A percentile compares a stretch with the other conserved stretches of the same genome.
phyloP scores from a whole-genome alignment of 2,888 invertebrate genomes.

The Synergus laeviventris region DNA sequence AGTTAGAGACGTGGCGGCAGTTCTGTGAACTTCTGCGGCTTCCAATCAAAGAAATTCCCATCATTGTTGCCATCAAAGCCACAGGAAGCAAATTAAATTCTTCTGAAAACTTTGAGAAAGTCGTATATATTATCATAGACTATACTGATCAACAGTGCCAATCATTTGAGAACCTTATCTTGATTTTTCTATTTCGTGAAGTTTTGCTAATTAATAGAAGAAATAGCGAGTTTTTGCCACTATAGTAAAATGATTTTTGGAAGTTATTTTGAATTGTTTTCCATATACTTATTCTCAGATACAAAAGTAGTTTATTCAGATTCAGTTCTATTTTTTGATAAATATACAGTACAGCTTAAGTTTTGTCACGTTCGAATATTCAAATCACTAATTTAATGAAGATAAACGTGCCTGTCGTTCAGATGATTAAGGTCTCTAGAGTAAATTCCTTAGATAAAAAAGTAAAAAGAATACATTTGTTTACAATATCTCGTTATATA shows the following conservation, averaged over 20 bases:
- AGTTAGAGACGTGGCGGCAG: neutral
- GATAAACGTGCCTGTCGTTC: neutral
- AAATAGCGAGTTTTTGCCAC: neutral
- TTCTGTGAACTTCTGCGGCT: neutral
- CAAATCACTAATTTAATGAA: neutral
- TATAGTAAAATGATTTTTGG: neutral
- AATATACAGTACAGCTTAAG: neutral
- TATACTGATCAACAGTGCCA: neutral
- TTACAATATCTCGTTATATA: neutral
- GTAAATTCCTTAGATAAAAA: neutral
- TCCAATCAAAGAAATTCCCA: slow-evolving; percentile 14
- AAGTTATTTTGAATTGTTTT: neutral
- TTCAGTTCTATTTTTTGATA: neutral
- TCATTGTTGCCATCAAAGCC: neutral
- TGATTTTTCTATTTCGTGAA: neutral
- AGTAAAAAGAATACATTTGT: neutral
- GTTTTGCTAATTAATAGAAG: neutral
- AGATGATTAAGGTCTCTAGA: neutral
- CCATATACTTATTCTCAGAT: neutral
- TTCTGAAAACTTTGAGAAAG: neutral
- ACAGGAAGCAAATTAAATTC: neutral
- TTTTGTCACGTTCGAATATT: slow-evolving; percentile 10
- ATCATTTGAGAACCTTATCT: neutral
- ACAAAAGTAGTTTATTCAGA: neutral
- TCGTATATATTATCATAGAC: neutral